Conservation (phyloP, 2,797 vertebrate species). For the Chelonia mydas region DNA sequence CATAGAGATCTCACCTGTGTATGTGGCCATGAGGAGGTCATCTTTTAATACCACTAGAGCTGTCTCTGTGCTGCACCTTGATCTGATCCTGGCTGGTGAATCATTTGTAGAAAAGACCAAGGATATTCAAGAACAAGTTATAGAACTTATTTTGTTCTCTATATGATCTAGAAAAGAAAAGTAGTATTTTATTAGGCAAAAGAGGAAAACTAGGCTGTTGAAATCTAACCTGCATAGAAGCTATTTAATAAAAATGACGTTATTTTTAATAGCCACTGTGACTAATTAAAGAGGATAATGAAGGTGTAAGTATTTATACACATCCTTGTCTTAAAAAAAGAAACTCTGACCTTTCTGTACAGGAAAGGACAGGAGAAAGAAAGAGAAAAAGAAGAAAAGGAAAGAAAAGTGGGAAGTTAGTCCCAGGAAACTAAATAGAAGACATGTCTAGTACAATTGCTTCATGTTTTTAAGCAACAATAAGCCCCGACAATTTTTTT, state of each 20-base stretch:
- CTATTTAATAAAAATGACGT: constrained; percentile 21
- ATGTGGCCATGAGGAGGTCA: neutral
- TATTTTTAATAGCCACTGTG: constrained; percentile 28
- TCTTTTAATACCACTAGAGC: neutral
- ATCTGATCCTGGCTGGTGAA: neutral
- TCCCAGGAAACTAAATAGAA: constrained; percentile 42
- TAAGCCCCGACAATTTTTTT: constrained; percentile 71
- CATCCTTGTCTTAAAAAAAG: constrained; percentile 24
- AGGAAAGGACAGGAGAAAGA: neutral
- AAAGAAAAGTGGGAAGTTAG: constrained; percentile 50
- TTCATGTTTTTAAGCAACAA: constrained; percentile 64
- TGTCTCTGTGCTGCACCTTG: neutral
- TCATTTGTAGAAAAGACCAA: neutral
- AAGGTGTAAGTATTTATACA: neutral
- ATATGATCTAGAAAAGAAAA: neutral
- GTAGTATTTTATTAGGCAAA: constrained; percentile 15
- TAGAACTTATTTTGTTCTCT: neutral
- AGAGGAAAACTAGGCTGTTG: constrained; percentile 11
- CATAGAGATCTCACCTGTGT: neutral
- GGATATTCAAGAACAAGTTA: neutral
- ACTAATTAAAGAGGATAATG: neutral
- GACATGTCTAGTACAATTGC: constrained; percentile 34
- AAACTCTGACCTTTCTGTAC: constrained; percentile 29
- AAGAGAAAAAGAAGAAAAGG: neutral
- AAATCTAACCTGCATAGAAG: constrained; percentile 47